A percentile compares a stretch with the other conserved stretches of the same genome.
Evolutionary conservation across 2,113 vertebrate species (phyloP).

Genomic region (Lonchura striata): DNA sequence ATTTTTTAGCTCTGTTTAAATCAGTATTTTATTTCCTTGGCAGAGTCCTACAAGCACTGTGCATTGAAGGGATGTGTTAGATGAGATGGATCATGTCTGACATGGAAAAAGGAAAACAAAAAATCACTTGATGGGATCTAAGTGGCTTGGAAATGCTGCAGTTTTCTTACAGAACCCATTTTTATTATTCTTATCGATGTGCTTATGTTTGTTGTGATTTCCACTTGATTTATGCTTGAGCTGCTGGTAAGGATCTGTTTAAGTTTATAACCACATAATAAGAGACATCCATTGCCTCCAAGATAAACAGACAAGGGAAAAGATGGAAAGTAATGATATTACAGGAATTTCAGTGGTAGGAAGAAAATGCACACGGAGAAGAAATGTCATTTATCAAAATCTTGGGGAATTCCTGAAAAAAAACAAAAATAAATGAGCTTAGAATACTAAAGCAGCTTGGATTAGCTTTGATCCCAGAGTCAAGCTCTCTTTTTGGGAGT

Average conservation of each 20-base stretch:
- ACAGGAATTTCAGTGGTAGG: background rate
- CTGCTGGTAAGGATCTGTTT: background rate
- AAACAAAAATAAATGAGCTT: background rate
- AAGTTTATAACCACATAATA: background rate
- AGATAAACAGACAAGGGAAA: background rate
- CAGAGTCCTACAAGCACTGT: background rate
- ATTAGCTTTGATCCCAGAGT: background rate
- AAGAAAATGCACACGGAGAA: background rate
- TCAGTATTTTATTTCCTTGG: background rate
- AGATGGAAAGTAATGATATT: background rate
- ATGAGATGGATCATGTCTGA: background rate
- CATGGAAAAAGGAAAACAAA: background rate
- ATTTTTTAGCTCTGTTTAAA: background rate
- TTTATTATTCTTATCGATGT: background rate
- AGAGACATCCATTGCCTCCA: background rate
- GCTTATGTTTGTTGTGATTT: background rate
- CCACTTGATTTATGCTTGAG: background rate
- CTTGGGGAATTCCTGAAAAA: background rate
- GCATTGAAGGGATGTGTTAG: background rate
- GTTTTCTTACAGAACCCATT: background rate
- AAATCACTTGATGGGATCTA: background rate
- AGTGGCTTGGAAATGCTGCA: background rate
- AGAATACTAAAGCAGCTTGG: background rate
- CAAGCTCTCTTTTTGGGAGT: background rate
- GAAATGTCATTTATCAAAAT: background rate